Conservation (phyloP, 2,888 invertebrate genomes). For the Muschampia plurimacula region DNA sequence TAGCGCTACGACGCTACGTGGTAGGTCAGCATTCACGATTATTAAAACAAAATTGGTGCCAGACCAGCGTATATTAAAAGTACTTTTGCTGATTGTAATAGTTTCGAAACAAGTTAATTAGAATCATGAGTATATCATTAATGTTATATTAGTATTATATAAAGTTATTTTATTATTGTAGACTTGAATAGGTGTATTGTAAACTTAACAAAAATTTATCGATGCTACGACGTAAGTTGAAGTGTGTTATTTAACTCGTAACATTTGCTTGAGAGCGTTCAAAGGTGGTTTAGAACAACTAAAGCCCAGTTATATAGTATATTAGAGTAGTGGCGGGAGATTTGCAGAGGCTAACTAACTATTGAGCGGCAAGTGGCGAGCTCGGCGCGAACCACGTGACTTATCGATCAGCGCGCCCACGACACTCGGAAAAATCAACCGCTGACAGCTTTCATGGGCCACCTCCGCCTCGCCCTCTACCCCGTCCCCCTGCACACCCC, state of each 20-base stretch:
- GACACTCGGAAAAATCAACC: slow-evolving; percentile 86
- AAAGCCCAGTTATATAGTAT: slow-evolving; percentile 46
- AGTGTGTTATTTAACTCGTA: background rate
- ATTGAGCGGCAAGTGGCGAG: slow-evolving; percentile 64
- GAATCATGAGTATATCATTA: background rate
- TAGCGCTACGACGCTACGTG: slow-evolving; percentile 17
- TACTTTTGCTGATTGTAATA: slow-evolving; percentile 3
- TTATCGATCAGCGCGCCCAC: slow-evolving; percentile 85
- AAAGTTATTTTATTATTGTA: background rate
- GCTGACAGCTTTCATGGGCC: slow-evolving; percentile 83
- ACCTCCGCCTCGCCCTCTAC: slow-evolving; percentile 58
- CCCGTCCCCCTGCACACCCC: slow-evolving; percentile 42
- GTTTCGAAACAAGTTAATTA: background rate
- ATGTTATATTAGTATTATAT: background rate
- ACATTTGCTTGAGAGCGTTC: background rate
- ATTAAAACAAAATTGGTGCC: slow-evolving; percentile 33
- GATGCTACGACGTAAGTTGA: background rate
- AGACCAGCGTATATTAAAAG: background rate
- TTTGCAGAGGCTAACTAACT: slow-evolving; percentile 69
- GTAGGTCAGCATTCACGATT: slow-evolving; percentile 37
- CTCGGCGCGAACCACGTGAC: slow-evolving; percentile 77
- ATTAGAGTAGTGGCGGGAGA: slow-evolving; percentile 73
- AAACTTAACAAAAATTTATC: background rate
- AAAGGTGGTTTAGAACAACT: slow-evolving; percentile 33
- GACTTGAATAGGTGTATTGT: background rate